These are phyloP conservation scores for Tetramorium simillimum DNA, from an alignment of 1,140 invertebrate species.

Conservation along the genomic window DNA sequence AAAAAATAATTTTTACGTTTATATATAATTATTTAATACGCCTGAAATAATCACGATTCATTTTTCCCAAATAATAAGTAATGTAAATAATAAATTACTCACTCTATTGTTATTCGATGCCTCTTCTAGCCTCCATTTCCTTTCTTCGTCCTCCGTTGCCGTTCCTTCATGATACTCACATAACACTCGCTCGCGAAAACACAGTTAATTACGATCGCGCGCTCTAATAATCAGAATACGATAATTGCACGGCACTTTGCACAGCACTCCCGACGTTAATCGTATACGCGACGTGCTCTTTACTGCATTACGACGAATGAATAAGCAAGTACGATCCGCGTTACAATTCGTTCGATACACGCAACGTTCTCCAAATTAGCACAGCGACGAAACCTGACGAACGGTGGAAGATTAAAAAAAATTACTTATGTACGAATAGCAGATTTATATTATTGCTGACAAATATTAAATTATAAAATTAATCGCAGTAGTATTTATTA, in stretches of 20 bases:
- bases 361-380: not conserved
- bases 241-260: conserved; percentile 8
- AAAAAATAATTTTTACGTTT: not conserved
- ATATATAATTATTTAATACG: not conserved
- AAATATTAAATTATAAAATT: not conserved
- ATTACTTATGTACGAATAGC: not conserved
- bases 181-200: not conserved
- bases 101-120: not conserved
- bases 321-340: not conserved
- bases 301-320: conserved; percentile 7
- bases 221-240: conserved; percentile 15
- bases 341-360: not conserved
- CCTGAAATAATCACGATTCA: not conserved
- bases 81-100: not conserved
- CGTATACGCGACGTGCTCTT: not conserved
- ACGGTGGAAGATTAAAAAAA: not conserved
- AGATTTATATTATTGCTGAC: not conserved
- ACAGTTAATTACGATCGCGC: conserved; percentile 11
- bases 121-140: not conserved
- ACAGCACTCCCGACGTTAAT: not conserved
- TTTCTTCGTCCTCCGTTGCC: not conserved
- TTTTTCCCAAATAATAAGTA: not conserved
- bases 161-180: not conserved
- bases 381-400: not conserved
- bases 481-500: not conserved